Evolutionary conservation across 2,888 invertebrate species (phyloP).

Genomic region (Drosophila anceps): DNA sequence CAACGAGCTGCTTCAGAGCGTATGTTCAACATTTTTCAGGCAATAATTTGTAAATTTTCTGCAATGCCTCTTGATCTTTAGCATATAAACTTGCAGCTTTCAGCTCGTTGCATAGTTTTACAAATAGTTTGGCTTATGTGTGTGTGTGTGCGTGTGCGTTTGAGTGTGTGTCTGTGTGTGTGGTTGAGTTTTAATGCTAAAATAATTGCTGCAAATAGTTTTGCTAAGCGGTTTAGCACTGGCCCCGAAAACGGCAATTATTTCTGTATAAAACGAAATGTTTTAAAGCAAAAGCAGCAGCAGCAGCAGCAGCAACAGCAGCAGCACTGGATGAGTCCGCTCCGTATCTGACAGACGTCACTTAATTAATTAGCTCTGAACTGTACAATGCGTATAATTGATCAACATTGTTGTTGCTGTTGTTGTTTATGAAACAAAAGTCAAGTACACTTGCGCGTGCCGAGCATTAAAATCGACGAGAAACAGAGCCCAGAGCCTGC

Average conservation of each 20-base stretch:
- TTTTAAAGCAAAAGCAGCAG: conserved; percentile 12
- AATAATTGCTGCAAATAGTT: conserved; percentile 75
- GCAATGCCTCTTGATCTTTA: conserved; percentile 64
- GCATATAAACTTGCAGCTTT: conserved; percentile 66
- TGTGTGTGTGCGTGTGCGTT: conserved; percentile 4
- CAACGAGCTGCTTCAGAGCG: conserved; percentile 38
- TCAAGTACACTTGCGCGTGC: conserved; percentile 68
- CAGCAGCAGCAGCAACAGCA: conserved; percentile 3
- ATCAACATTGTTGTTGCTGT: conserved; percentile 23
- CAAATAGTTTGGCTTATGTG: conserved; percentile 13
- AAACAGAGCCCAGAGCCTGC: conserved; percentile 20
- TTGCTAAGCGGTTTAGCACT: conserved; percentile 55
- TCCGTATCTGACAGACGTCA: conserved; percentile 29
- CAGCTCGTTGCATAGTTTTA: conserved; percentile 51
- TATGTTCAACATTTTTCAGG: conserved; percentile 47
- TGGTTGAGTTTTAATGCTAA: conserved; percentile 65
- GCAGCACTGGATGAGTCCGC: background rate
- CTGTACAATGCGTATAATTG: conserved; percentile 58
- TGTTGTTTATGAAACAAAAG: conserved; percentile 71
- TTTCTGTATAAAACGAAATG: conserved; percentile 27
- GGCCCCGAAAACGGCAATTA: conserved; percentile 41
- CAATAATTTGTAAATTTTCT: conserved; percentile 62
- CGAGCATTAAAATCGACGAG: conserved; percentile 58
- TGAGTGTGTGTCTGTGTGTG: conserved; percentile 19
- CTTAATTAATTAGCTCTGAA: conserved; percentile 63